Conservation (phyloP, 2,797 vertebrate species). For the Pseudomugil gertrudae region DNA sequence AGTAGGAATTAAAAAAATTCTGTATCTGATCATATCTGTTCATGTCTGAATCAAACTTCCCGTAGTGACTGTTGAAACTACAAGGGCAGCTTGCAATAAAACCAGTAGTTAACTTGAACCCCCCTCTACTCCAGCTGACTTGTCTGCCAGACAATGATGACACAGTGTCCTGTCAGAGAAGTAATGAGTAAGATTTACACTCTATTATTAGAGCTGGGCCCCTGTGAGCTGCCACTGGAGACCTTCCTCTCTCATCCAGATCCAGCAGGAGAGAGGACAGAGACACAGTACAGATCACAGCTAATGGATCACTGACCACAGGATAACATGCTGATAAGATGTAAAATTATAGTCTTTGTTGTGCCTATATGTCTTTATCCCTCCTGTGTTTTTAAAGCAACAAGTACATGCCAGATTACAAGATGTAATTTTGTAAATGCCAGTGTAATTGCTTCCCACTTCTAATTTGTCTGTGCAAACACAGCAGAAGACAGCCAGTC, state of each 20-base stretch:
- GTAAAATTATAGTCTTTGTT: conserved; percentile 47
- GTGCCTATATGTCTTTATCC: conserved; percentile 10
- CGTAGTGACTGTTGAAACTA: conserved; percentile 45
- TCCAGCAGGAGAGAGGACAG: conserved; percentile 44
- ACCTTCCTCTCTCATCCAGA: conserved; percentile 62
- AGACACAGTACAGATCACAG: conserved; percentile 53
- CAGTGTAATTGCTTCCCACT: conserved; percentile 1
- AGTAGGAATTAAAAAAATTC: conserved; percentile 34
- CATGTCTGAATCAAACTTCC: conserved; percentile 42
- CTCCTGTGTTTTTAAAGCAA: conserved; percentile 5
- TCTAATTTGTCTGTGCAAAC: conserved; percentile 1
- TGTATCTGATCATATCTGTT: conserved; percentile 35
- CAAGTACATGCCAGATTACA: conserved; percentile 26
- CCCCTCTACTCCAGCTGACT: conserved; percentile 63
- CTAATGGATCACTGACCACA: conserved; percentile 61
- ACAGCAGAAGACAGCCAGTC: conserved; percentile 9
- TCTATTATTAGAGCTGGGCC: conserved; percentile 81
- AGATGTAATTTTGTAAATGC: conserved; percentile 21
- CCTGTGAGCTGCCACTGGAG: conserved; percentile 69
- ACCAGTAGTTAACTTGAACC: conserved; percentile 70
- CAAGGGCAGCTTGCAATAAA: conserved; percentile 61
- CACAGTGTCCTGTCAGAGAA: conserved; percentile 76
- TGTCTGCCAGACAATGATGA: conserved; percentile 75
- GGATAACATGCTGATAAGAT: conserved; percentile 59
- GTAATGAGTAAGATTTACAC: conserved; percentile 80